Evolutionary conservation across 2,888 invertebrate genomes (phyloP).

Genomic region (Bursaphelenchus okinawaensis): DNA sequence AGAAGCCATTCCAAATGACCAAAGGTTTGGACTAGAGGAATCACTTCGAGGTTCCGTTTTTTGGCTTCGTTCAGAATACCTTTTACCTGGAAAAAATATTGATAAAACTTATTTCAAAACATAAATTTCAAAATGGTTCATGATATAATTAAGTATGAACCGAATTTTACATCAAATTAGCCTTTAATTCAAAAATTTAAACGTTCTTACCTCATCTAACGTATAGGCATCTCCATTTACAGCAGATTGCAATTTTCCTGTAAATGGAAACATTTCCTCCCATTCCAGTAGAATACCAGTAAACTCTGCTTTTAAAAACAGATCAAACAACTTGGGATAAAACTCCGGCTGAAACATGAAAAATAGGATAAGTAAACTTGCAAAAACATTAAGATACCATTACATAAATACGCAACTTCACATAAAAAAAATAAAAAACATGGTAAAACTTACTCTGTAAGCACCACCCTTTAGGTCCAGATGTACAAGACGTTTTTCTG

Average conservation of each 20-base stretch:
- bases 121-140: not conserved
- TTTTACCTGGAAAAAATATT: constrained; percentile 24
- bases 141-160: too few species aligned
- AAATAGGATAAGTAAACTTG: not conserved
- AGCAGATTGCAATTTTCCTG: constrained; percentile 64
- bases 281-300: constrained; percentile 77
- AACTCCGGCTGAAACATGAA: constrained; percentile 60
- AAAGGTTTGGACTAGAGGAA: constrained; percentile 77
- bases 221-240: constrained; percentile 69
- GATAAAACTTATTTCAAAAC: constrained; percentile 14
- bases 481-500: constrained; percentile 68
- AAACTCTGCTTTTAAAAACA: constrained; percentile 67
- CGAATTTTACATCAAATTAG: constrained; percentile 3
- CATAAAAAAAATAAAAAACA: too few species aligned
- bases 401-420: too few species aligned
- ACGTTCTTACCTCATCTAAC: constrained; percentile 66
- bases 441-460: constrained; percentile 43
- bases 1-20: constrained; percentile 77
- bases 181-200: constrained; percentile 62
- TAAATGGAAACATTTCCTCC: constrained; percentile 81
- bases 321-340: constrained; percentile 64
- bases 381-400: not conserved
- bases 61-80: constrained; percentile 59
- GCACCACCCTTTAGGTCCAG: constrained; percentile 69
- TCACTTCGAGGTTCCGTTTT: constrained; percentile 64